A percentile compares a stretch with the other conserved stretches of the same genome.
phyloP scores from a whole-genome alignment of 2,888 invertebrate species.

The Philhelius pedissequus region DNA sequence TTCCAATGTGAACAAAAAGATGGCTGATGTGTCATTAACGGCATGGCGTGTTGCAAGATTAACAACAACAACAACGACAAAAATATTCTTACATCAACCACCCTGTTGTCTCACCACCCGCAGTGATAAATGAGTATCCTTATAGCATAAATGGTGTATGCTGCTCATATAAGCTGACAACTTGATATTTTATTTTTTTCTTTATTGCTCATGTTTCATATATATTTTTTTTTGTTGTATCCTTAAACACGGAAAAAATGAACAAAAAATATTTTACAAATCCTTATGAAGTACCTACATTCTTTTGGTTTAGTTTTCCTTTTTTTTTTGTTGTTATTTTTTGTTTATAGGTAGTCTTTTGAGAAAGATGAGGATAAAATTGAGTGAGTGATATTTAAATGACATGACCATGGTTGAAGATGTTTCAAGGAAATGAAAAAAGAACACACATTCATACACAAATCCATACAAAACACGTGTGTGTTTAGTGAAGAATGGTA shows the following conservation, averaged over 20 bases:
- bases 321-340: neutral
- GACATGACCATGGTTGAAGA: conserved; percentile 9
- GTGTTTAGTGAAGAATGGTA: neutral
- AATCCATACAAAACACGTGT: neutral
- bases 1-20: neutral
- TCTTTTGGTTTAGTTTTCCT: neutral
- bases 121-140: conserved; percentile 12
- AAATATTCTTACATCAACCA: neutral
- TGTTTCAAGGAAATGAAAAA: neutral
- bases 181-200: neutral
- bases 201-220: conserved; percentile 4
- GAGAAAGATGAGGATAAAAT: neutral
- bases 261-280: conserved; percentile 1
- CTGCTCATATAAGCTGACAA: conserved; percentile 14
- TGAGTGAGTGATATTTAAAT: conserved; percentile 23
- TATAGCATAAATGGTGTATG: neutral
- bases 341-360: neutral
- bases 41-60: neutral
- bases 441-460: neutral
- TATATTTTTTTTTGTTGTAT: neutral
- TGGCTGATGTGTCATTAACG: neutral
- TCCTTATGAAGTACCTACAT: neutral
- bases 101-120: neutral
- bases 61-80: neutral
- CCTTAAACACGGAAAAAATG: neutral